These are phyloP conservation scores for Anguilla rostrata DNA, from an alignment of 2,113 vertebrate genomes.

Conservation along the genomic window DNA sequence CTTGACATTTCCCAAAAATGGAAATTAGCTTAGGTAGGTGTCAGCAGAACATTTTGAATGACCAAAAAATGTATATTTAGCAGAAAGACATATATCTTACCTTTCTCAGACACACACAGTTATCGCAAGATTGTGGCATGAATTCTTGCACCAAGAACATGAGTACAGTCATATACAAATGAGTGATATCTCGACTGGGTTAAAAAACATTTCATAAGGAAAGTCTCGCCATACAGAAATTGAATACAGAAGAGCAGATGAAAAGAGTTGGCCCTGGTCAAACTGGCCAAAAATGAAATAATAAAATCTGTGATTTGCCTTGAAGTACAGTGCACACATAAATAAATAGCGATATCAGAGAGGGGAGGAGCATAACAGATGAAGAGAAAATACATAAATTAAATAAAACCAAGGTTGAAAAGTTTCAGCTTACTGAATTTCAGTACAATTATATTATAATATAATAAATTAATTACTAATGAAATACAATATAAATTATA, in stretches of 20 bases:
- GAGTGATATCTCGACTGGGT: neutral
- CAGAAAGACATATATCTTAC: neutral
- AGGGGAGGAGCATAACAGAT: neutral
- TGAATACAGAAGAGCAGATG: neutral
- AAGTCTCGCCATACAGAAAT: neutral
- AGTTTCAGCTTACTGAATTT: no score
- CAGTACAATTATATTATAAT: no score
- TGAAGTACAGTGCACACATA: neutral
- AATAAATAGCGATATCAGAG: neutral
- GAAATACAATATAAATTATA: no score
- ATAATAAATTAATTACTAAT: no score
- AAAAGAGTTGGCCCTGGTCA: neutral
- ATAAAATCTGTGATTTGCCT: neutral
- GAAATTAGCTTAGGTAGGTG: neutral
- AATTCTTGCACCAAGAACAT: neutral
- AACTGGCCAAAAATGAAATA: no score
- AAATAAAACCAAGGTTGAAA: neutral
- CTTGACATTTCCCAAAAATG: neutral
- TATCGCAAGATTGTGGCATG: no score
- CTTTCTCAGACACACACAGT: neutral
- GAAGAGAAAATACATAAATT: neutral
- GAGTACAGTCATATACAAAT: neutral
- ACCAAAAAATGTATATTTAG: neutral
- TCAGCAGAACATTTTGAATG: slow-evolving; percentile 1
- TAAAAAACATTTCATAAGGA: neutral